Evolutionary conservation across 2,113 vertebrate species (phyloP), one percentile per base, ranked within the genome.

Genomic region (Saimiri boliviensis): DNA sequence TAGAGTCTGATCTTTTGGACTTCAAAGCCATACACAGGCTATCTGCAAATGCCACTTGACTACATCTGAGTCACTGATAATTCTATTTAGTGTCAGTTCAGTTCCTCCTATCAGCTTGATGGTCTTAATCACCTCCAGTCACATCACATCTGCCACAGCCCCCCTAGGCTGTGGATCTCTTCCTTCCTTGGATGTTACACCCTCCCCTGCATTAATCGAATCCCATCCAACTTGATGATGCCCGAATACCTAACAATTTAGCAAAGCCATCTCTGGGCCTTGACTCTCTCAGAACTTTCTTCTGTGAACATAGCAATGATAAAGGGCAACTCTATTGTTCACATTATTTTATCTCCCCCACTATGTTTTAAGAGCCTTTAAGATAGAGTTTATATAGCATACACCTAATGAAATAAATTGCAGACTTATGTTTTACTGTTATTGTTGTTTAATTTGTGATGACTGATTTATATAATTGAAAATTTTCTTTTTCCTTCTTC

Each of bases 401-500:
- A 35, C 52, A 71, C 10, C 37, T 91, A 86, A 71, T 58, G 52
- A 89, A 27, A 71, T 32, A 77, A 91, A 66, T 83, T 56, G 35
- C 40, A 27, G 60, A 54, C 40, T 66, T 10, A 42, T 77, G 66
- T 85, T 52, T 79, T 73, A 32, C 25, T 40, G 3, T 73, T 49
- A 63, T 73, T 95, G 19, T 84, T 95, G 20, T 84, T 93, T 82
- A 89, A 87, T 82, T 94, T 73, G 35, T 92, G 92, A 95, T 9
- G 17, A 49, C 30, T 92, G 20, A 79, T 66, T 82, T 93, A 68
- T 68, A 68, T 66, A 86, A 86, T 91, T 83, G 58, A 79, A 92
- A 56, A 37, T 21, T 71, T 83, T 16, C 32, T 37, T 11, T 89
- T 81, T 96, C 19, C 60, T 94, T 8, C 23, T 94, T 89, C n/a